Base-by-base conservation (phyloP, 1,140 invertebrate genomes). In the Stenopsyche tienmushanensis region DNA sequence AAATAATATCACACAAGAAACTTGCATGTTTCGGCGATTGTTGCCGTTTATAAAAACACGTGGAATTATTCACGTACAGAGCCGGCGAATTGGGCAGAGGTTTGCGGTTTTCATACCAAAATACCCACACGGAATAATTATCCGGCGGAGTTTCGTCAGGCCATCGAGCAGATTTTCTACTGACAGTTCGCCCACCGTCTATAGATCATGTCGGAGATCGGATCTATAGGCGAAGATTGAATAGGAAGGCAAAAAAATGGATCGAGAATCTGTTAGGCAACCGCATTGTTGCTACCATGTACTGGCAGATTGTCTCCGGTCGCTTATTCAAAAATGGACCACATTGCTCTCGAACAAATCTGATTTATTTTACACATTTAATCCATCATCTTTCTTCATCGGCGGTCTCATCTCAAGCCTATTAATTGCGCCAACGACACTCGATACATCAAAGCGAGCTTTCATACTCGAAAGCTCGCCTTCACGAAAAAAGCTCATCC, bases 231-330 rank as follows among this genome's bases (percentile, higher is more conserved):
- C 29, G 29, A 13, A 5, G 5, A 34, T 34, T 34, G 29, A 34
- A 34, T 34, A 7, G 23, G 23, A 52, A 52, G 23, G 8, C 17
- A 8, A 15, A 5, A 18, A 47, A 20, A 47, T 18, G 5, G 57
- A 60, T 47, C 20, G 57, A 60, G 42, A 60, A 42, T 60, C 39
- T 39, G 57, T 60, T 47, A 60, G 57, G 42, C 20, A 20, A 47
- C 57, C 42, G 41, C 42, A 47, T 10, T 45, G 41, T 39, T 18
- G 57, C 25, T 29, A 25, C 26, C 18, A n/a, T n/a, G n/a, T n/a
- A n/a, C n/a, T n/a, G n/a, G n/a, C n/a, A n/a, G n/a, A n/a, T n/a
- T 29, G 52, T 18, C 18, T 25, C 23, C 18, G 44, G 44, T 18
- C 44, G 18, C 44, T 47, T 15, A 47, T 8, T 13, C 10, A 47